These are phyloP conservation scores for Netelia inedita DNA, from an alignment of 2,888 invertebrate genomes.

Conservation along the genomic window DNA sequence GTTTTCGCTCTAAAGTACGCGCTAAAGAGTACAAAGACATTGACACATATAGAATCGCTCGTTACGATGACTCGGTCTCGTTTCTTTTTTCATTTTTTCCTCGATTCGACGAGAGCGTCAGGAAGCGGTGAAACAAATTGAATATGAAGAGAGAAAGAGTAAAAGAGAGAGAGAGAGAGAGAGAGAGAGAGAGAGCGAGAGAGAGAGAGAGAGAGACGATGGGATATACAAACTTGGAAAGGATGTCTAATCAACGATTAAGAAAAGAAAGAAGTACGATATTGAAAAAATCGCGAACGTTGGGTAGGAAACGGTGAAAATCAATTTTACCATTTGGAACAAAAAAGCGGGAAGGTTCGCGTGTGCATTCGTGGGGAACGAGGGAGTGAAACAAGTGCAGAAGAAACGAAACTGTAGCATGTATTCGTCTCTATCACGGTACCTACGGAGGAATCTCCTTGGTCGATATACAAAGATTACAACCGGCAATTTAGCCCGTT, in stretches of 20 bases:
- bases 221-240: no score
- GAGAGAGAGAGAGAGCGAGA: no score
- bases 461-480: slow-evolving; percentile 29
- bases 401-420: slow-evolving; percentile 21
- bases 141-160: neutral
- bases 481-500: slow-evolving; percentile 54
- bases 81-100: neutral
- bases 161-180: no score
- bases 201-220: no score
- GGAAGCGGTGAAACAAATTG: neutral
- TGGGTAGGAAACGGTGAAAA: slow-evolving; percentile 3
- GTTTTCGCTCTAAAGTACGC: slow-evolving; percentile 9
- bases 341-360: slow-evolving; percentile 32
- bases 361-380: slow-evolving; percentile 21
- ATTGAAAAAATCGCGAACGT: neutral
- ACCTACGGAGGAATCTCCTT: slow-evolving; percentile 37
- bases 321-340: slow-evolving; percentile 20
- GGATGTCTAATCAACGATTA: no score
- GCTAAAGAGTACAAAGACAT: slow-evolving; percentile 37
- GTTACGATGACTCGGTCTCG: slow-evolving; percentile 10
- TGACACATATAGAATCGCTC: slow-evolving; percentile 49
- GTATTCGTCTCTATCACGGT: slow-evolving; percentile 20
- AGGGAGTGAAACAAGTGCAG: slow-evolving; percentile 19
- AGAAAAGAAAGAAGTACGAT: no score
- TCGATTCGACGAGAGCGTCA: neutral